phyloP scores from a whole-genome alignment of 2,113 vertebrate genomes.

The Naja naja region DNA sequence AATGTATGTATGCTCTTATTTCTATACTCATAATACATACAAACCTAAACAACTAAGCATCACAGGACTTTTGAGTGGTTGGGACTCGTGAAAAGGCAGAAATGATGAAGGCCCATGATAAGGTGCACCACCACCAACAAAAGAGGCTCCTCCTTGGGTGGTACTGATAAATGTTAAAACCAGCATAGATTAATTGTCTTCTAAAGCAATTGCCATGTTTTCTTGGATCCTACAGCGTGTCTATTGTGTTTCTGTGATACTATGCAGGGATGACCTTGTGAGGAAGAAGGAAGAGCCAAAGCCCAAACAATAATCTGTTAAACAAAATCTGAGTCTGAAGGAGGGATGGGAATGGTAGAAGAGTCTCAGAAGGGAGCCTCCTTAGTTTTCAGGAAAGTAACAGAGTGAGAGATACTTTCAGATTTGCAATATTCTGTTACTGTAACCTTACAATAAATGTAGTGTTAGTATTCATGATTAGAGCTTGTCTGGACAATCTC shows the following conservation, averaged over 20 bases:
- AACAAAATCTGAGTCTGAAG: not conserved
- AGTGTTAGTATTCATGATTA: not conserved
- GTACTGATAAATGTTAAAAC: not conserved
- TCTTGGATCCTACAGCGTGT: not conserved
- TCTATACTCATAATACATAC: not conserved
- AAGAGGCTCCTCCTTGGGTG: not conserved
- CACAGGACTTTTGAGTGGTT: not conserved
- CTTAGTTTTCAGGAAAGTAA: not conserved
- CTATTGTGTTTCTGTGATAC: not conserved
- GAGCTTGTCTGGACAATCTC: not conserved
- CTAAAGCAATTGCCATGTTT: not conserved
- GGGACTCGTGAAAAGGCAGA: not conserved
- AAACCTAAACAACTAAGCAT: not conserved
- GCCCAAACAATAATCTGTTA: not conserved
- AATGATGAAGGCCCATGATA: not conserved
- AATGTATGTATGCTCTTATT: not conserved
- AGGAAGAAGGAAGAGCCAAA: not conserved
- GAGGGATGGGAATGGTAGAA: not conserved
- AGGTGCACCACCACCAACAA: not conserved
- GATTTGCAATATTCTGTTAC: not conserved
- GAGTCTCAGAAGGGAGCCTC: not conserved
- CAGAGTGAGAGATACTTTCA: not conserved
- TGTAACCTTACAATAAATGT: not conserved
- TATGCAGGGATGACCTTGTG: not conserved
- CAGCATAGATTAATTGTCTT: not conserved